These are phyloP conservation scores for Globia sparganii DNA, from an alignment of 2,888 invertebrate genomes.

Conservation along the genomic window DNA sequence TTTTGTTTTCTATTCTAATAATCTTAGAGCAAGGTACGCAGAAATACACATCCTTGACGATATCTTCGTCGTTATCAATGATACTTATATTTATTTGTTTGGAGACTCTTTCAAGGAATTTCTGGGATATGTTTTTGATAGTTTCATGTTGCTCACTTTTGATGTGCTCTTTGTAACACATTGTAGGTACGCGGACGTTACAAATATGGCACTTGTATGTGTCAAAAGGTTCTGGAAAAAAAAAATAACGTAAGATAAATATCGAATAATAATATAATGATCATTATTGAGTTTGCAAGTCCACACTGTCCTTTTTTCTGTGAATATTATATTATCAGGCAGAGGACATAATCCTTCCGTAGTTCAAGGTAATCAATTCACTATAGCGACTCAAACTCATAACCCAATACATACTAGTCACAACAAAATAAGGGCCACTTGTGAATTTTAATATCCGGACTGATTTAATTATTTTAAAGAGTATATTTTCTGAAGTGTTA, in stretches of 20 bases:
- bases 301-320: too few species aligned
- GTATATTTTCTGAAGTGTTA: too few species aligned
- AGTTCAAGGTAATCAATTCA: too few species aligned
- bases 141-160: constrained; percentile 68
- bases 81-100: constrained; percentile 55
- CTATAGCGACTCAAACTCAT: too few species aligned
- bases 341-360: too few species aligned
- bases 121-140: constrained; percentile 64
- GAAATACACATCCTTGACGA: constrained; percentile 4
- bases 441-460: too few species aligned
- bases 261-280: background rate
- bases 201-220: constrained; percentile 71
- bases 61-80: background rate
- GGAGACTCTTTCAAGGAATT: constrained; percentile 64
- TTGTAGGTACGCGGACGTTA: constrained; percentile 68
- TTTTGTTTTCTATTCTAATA: constrained; percentile 25
- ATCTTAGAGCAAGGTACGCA: constrained; percentile 47
- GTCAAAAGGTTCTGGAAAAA: constrained; percentile 45
- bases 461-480: too few species aligned
- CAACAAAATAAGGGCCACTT: too few species aligned
- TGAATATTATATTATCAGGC: too few species aligned
- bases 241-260: background rate
- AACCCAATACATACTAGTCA: too few species aligned
- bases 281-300: too few species aligned
- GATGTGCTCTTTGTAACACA: constrained; percentile 65